These are phyloP conservation scores for Merodon equestris DNA, from an alignment of 2,888 invertebrate genomes.

Conservation along the genomic window DNA sequence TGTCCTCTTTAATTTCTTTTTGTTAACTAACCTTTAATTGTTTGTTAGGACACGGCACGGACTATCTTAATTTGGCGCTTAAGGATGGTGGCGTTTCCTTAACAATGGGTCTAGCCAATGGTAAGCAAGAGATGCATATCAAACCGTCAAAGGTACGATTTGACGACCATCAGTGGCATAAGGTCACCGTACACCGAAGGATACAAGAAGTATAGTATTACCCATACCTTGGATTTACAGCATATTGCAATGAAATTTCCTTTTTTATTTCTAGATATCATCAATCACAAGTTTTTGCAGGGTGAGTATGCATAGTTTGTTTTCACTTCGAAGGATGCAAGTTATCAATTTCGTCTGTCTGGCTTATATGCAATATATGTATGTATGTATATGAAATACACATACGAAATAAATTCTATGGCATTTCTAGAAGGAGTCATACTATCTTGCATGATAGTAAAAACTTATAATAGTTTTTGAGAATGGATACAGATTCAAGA, in stretches of 20 bases:
- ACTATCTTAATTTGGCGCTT: slow-evolving; percentile 93
- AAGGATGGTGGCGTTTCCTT: slow-evolving; percentile 93
- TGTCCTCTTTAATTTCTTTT: too few species aligned
- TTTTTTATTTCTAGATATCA: slow-evolving; percentile 82
- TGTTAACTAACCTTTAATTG: background rate
- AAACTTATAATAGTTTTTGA: too few species aligned
- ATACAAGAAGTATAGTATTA: slow-evolving; percentile 90
- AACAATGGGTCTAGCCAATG: slow-evolving; percentile 93
- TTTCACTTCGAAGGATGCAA: too few species aligned
- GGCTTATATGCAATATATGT: too few species aligned
- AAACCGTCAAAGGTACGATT: slow-evolving; percentile 93
- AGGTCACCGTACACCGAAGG: slow-evolving; percentile 91
- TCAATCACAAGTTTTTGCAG: slow-evolving; percentile 92
- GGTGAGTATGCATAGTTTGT: slow-evolving; percentile 82
- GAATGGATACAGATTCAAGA: too few species aligned
- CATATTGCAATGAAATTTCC: too few species aligned
- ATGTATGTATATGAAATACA: too few species aligned
- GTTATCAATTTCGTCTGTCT: too few species aligned
- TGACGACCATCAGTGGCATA: slow-evolving; percentile 98
- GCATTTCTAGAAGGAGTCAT: too few species aligned
- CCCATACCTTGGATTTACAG: background rate
- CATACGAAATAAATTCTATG: too few species aligned
- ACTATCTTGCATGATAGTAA: too few species aligned
- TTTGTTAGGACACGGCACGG: slow-evolving; percentile 88
- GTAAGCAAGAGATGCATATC: slow-evolving; percentile 93